Evolutionary conservation across 2,113 vertebrate species (phyloP), one percentile per base, ranked within the genome.

Genomic region (Hiodon alosoides): DNA sequence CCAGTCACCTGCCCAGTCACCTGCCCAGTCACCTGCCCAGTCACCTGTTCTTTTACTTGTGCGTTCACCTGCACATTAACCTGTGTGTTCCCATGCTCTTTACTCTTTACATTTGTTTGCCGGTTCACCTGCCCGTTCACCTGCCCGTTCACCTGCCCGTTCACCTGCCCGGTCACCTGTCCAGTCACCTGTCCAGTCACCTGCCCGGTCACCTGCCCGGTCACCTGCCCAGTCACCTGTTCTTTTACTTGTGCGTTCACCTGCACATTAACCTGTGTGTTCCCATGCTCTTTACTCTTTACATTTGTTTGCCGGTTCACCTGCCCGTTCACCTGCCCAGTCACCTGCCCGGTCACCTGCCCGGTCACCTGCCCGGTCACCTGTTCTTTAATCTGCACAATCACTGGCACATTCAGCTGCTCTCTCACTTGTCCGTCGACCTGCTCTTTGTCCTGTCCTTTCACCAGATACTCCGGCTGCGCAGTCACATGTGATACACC

Each of bases 401-500:
- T 31, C 31, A 31, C 31, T 31, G 31, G 31, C 31, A 31, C 31
- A 31, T 31, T 31, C 31, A 31, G 31, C 31, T 31, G 31, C 31
- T 31, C 31, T 31, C 31, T 31, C 31, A 31, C 31, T 31, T 31
- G 31, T 31, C 31, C 31, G 31, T 31, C 31, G 31, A 31, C 31
- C 31, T 1, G 31, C 31, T 31, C 31, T 31, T 31, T 31, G 31
- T 31, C 31, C 31, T 31, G 31, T 31, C 31, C 31, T 31, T 79
- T 76, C 71, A 72, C 71, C 76, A 83, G 79, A 67, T 8, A 69
- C 0, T 75, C 84, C 61, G 81, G 69, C 79, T 84, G 79, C 80
- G 77, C 50, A 53, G 81, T 87, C 70, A 72, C 50, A 48, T 64
- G 70, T 31, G 79, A 14, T 69, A 84, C 81, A 72, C 83, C 90